Base-by-base conservation (phyloP, 2,888 invertebrate species). In the Glomeris marginata region DNA sequence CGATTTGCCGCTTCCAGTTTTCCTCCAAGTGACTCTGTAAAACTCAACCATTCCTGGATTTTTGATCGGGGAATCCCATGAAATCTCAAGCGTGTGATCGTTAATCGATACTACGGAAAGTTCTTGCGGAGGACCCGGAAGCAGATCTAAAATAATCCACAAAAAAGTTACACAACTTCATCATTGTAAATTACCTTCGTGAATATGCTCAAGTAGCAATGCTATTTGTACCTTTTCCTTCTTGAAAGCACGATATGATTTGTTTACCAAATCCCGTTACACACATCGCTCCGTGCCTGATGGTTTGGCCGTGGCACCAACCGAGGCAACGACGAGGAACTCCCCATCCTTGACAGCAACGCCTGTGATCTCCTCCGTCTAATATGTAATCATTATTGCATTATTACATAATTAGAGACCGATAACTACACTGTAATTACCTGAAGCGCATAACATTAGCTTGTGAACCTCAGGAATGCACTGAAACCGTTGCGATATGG, bases 391-490 rank as follows among this genome's bases (percentile, higher is more conserved):
- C n/a, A 49, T 55, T 62, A 57, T 36, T 57, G 49, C 48, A 60
- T 59, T 22, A 15, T 53, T 18, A 59, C 58, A 2, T 57, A 58
- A 21, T 45, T 46, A 2, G 21, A 20, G 11, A n/a, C 13, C 4
- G 8, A 40, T 33, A 51, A 37, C 10, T 16, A 13, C 20, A 18
- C 1, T 38, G 15, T 6, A 42, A 52, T 62, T 63, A 77, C 77
- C 77, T 51, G 86, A 82, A 0, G 85, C 85, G 61, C 87, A 87
- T 61, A 78, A 80, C 83, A 86, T 84, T 46, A 86, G 70, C 61
- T 86, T 86, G 64, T 84, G 81, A 62, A 85, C 82, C 67, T 86
- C 86, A 53, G 77, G 75, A 62, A 85, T 77, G 64, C 86, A 87
- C 62, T 84, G 80, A 0, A 83, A 81, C 41, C 78, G 75, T 67